Base-by-base conservation (phyloP, 2,888 invertebrate genomes). In the Phaonia tiefii region DNA sequence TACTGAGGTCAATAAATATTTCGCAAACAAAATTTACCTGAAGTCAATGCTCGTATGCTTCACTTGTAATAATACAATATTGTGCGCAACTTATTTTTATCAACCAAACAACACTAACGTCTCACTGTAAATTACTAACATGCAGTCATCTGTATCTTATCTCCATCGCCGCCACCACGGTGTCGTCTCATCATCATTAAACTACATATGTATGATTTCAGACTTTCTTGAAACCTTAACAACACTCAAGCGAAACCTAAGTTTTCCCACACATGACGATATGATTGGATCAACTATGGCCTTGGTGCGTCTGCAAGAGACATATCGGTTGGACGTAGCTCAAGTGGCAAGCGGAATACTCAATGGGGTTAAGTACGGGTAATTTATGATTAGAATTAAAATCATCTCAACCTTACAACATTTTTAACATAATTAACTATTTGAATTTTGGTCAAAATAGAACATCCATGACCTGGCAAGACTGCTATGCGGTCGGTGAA, bases 401-500 rank as follows among this genome's bases (percentile, higher is more conserved):
- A n/a, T n/a, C n/a, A n/a, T n/a, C n/a, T n/a, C n/a, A n/a, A n/a
- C n/a, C n/a, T n/a, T n/a, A n/a, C n/a, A n/a, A n/a, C n/a, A n/a
- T n/a, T n/a, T n/a, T n/a, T n/a, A n/a, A n/a, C n/a, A n/a, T n/a
- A 39, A 79, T 51, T 56, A 71, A 20, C 13, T 65, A 20, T 15
- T 44, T 60, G 37, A 46, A 46, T 77, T 54, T 73, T 49, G 17
- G 20, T 13, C 20, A 22, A 63, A 11, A 37, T 7, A 93, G 94
- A 84, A 91, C 93, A 0, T 92, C 94, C 77, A 93, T 95, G 92
- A 91, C 93, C 89, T 97, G 98, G 58, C 95, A 96, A 78, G 99
- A 99, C 89, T 99, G 99, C 89, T 99, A 96, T 92, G 98, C 98
- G 91, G 92, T 99, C 13, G 99, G 99, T 2, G 93, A 97, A 79